Percentiles rank a stretch among this genome's conserved stretches.
Evolutionary conservation across 2,113 vertebrate species (phyloP).

Genomic region (Leptodactylus fuscus): DNA sequence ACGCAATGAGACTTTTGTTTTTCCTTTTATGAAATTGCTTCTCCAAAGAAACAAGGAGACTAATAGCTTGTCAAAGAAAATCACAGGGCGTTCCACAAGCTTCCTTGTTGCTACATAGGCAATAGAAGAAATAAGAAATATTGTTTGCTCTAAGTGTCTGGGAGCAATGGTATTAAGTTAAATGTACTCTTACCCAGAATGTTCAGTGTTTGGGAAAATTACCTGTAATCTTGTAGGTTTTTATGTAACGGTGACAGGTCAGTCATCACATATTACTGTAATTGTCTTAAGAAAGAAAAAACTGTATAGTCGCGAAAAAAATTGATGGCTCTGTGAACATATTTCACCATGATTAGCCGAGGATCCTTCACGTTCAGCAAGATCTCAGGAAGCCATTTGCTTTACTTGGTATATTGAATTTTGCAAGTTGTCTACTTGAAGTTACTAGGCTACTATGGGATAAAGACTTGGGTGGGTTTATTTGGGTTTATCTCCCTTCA

Average conservation of each 20-base stretch:
- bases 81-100: slow-evolving; percentile 47
- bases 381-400: no score
- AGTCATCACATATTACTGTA: slow-evolving; percentile 36
- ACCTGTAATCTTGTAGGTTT: not conserved
- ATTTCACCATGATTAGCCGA: slow-evolving; percentile 15
- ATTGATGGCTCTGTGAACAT: not conserved
- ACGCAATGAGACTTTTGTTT: slow-evolving; percentile 47
- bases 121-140: slow-evolving; percentile 47
- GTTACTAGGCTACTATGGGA: no score
- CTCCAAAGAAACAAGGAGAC: slow-evolving; percentile 25
- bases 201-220: slow-evolving; percentile 29
- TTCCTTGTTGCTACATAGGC: slow-evolving; percentile 42
- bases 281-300: not conserved
- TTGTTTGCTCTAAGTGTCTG: slow-evolving; percentile 23
- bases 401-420: no score
- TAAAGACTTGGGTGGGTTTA: no score
- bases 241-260: slow-evolving; percentile 8
- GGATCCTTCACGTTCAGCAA: not conserved
- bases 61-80: slow-evolving; percentile 61
- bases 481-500: no score
- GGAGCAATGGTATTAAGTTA: slow-evolving; percentile 41
- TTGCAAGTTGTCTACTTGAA: no score
- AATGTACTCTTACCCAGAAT: slow-evolving; percentile 29
- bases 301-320: slow-evolving; percentile 12
- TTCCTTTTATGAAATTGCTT: slow-evolving; percentile 49